Percentiles rank a stretch among this genome's conserved stretches.
Evolutionary conservation across 1,140 invertebrate species (phyloP).

Genomic region (Rhagoletis zephyria): DNA sequence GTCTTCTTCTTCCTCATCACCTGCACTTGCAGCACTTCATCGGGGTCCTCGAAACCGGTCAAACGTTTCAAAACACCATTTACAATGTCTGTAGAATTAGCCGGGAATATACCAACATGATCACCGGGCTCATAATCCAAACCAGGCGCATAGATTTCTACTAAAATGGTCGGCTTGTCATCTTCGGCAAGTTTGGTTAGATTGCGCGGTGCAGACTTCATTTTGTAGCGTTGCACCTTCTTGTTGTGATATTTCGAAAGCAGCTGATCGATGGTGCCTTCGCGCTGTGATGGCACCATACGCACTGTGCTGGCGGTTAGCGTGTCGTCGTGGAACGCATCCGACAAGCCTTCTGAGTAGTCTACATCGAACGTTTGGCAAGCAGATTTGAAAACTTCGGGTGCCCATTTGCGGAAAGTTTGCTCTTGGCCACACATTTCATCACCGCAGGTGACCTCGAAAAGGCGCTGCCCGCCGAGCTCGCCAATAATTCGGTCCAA

Average conservation of each 20-base stretch:
- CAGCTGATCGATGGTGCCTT: constrained; percentile 67
- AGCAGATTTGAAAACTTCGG: constrained; percentile 90
- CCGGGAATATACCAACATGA: constrained; percentile 92
- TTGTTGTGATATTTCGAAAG: constrained; percentile 77
- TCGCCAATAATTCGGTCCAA: constrained; percentile 92
- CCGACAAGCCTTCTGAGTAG: constrained; percentile 88
- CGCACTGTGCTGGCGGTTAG: constrained; percentile 85
- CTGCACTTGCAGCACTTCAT: constrained; percentile 86
- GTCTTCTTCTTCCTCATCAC: constrained; percentile 90
- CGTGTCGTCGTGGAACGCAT: constrained; percentile 86
- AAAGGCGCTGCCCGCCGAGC: constrained; percentile 89
- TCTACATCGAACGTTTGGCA: constrained; percentile 96
- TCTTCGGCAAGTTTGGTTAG: constrained; percentile 73
- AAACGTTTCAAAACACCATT: constrained; percentile 84
- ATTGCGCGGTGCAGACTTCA: constrained; percentile 76
- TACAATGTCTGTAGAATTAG: constrained; percentile 86
- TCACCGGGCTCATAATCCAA: constrained; percentile 88
- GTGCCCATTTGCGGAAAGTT: constrained; percentile 93
- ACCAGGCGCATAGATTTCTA: constrained; percentile 76
- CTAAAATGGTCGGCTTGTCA: constrained; percentile 75
- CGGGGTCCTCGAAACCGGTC: constrained; percentile 80
- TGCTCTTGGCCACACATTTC: constrained; percentile 97
- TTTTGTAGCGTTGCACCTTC: constrained; percentile 78
- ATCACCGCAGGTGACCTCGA: constrained; percentile 88
- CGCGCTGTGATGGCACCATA: constrained; percentile 76